Evolutionary conservation across 1,140 invertebrate species (phyloP).

Genomic region (Drosophila kanapiae): DNA sequence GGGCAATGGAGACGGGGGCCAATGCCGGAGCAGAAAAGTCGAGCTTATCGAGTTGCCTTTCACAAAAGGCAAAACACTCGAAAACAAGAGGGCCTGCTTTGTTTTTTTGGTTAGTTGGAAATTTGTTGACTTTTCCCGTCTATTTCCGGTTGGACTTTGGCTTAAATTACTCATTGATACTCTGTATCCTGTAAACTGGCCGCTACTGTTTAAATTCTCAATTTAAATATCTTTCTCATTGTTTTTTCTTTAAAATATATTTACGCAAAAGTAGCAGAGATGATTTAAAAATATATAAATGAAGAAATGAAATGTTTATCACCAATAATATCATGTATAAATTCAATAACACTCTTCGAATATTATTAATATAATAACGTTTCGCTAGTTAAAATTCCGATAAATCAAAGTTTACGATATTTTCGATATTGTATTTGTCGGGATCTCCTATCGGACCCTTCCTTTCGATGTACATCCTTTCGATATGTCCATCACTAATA

Average conservation of each 20-base stretch:
- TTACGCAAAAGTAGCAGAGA: not conserved
- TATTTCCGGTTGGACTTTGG: slow-evolving; percentile 3
- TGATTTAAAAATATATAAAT: too few species aligned
- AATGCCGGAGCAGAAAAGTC: slow-evolving; percentile 34
- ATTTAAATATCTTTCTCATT: not conserved
- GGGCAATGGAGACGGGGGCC: not conserved
- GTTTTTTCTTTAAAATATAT: not conserved
- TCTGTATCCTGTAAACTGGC: not conserved
- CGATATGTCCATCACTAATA: not conserved
- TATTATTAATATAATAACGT: too few species aligned
- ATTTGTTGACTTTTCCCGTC: slow-evolving; percentile 30
- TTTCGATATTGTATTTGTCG: too few species aligned
- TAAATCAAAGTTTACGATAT: too few species aligned
- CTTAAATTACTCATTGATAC: not conserved
- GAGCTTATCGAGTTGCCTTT: slow-evolving; percentile 59
- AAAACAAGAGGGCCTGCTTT: slow-evolving; percentile 1
- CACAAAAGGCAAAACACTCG: slow-evolving; percentile 14
- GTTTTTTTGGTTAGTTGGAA: not conserved
- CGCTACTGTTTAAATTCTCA: not conserved
- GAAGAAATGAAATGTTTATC: too few species aligned
- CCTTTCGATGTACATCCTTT: too few species aligned
- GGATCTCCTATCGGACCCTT: too few species aligned
- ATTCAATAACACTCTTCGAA: too few species aligned
- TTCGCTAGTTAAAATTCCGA: too few species aligned
- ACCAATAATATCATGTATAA: too few species aligned